Evolutionary conservation across 2,113 vertebrate species (phyloP).

Genomic region (Entelurus aequoreus): DNA sequence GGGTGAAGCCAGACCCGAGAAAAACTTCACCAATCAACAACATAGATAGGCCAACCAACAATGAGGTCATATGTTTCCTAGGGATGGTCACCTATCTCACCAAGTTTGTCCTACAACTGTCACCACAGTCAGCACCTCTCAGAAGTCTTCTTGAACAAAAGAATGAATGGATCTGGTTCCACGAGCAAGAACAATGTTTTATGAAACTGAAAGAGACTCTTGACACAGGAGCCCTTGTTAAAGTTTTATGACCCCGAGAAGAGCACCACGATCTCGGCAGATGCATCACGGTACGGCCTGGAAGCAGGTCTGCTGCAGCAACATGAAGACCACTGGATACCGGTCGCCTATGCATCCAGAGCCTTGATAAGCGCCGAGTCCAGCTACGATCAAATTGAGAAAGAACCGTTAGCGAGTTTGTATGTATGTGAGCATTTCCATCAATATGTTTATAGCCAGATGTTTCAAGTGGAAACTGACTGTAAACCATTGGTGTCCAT

Average conservation of each 20-base stretch:
- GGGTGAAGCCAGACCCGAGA: slow-evolving; percentile 2
- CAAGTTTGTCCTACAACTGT: background rate
- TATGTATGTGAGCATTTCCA: too few species aligned
- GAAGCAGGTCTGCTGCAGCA: background rate
- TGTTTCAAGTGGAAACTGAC: too few species aligned
- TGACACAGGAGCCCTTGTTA: background rate
- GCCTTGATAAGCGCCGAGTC: too few species aligned
- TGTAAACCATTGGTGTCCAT: too few species aligned
- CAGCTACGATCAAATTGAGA: too few species aligned
- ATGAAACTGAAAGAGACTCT: background rate
- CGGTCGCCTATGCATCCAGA: background rate
- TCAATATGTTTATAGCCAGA: too few species aligned
- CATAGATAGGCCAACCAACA: background rate
- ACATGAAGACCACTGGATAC: background rate
- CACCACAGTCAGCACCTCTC: background rate
- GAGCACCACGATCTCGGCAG: too few species aligned
- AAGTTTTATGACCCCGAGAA: too few species aligned
- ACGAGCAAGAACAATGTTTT: background rate
- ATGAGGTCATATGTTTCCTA: background rate
- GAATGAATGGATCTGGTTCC: background rate
- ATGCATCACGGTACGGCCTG: background rate
- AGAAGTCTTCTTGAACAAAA: background rate
- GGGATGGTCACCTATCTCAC: background rate
- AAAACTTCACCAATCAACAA: slow-evolving; percentile 1
- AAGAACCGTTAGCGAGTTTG: too few species aligned